Base-by-base conservation (phyloP, 2,888 invertebrate genomes). In the Calameuta filiformis region DNA sequence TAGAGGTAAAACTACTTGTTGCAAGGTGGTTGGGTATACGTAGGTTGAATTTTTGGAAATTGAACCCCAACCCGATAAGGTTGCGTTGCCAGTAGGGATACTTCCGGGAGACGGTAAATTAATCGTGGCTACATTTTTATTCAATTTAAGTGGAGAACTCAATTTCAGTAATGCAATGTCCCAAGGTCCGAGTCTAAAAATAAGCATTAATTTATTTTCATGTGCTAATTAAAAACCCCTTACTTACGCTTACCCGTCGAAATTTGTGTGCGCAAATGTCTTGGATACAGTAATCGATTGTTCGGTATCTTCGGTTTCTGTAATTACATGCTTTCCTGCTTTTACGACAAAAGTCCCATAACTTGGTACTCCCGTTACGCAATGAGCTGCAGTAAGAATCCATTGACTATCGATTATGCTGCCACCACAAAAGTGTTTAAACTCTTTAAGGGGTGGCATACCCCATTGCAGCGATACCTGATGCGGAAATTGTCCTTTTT, bases 131-230 rank as follows among this genome's bases (percentile, higher is more conserved):
- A 95, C 94, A 0, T 88, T 87, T 0, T 92, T 91, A 75, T 93
- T 92, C 80, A 94, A 94, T n/a, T 90, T 89, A 3, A 95, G 92
- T 35, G 92, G 92, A 0, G 92, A 85, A 0, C 92, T 89, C 40
- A 96, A 91, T 85, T 94, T 93, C 9, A 96, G 86, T 3, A 96
- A 88, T 0, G 95, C 96, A 79, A 96, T 95, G 84, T 96, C 96
- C 86, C 96, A 92, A 79, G 92, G 92, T 30, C 90, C 92, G 4
- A 90, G 89, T 31, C 92, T 92, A 40, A n/a, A 35, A 81, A 40
- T 40, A 15, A 23, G 4, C 0, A 40, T 23, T 15, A 15, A 40
- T 40, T 15, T 23, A 23, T 23, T 40, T 40, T 40, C 23, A 40
- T 40, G 15, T 40, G 15, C 15, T 40, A 15, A 40, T 40, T 40